Conservation (phyloP, 1,140 invertebrate genomes). For the Nasonia vitripennis region DNA sequence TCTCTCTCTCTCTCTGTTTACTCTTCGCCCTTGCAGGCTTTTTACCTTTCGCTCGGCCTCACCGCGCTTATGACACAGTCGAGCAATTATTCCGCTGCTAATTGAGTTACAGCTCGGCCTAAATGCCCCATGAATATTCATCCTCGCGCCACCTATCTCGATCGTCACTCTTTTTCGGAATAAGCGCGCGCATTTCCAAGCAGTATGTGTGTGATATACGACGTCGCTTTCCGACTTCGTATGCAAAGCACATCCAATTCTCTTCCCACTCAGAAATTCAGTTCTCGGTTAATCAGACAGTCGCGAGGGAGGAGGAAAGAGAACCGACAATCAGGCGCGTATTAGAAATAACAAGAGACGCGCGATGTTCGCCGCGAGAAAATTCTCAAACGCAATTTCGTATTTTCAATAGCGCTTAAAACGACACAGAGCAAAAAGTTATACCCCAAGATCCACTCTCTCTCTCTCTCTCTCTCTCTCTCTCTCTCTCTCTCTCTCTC, state of each 20-base stretch:
- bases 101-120: conserved; percentile 64
- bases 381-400: conserved; percentile 59
- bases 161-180: neutral
- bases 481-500: conserved; percentile 32
- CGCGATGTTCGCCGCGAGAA: conserved; percentile 55
- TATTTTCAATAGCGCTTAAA: conserved; percentile 43
- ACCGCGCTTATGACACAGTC: conserved; percentile 55
- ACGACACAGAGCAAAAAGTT: conserved; percentile 39
- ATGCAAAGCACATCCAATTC: too few species aligned
- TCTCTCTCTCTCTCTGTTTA: conserved; percentile 37
- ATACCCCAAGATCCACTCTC: neutral
- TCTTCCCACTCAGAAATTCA: neutral
- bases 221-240: too few species aligned
- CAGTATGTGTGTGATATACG: too few species aligned
- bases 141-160: conserved; percentile 46
- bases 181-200: neutral
- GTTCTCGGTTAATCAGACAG: neutral
- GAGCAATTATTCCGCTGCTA: conserved; percentile 64
- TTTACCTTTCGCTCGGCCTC: conserved; percentile 20
- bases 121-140: conserved; percentile 69
- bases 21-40: conserved; percentile 46
- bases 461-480: conserved; percentile 37
- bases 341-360: neutral
- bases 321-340: neutral
- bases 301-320: neutral